These are phyloP conservation scores for Ips typographus DNA, from an alignment of 1,140 invertebrate species.

Conservation along the genomic window DNA sequence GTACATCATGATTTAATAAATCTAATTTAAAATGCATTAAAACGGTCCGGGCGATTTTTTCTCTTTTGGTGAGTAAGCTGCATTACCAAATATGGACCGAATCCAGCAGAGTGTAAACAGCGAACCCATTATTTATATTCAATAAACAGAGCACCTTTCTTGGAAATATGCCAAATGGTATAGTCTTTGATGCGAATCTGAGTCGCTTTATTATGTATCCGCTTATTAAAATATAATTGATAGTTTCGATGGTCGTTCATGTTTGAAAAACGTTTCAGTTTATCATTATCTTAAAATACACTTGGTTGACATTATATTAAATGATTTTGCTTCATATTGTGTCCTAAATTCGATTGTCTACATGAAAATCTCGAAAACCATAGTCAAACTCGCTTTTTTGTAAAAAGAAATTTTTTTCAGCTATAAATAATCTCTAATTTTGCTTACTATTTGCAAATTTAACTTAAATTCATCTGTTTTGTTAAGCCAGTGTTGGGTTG, in stretches of 20 bases:
- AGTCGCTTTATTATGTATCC: not conserved
- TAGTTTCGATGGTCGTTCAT: not conserved
- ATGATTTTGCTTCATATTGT: too few relatives aligned
- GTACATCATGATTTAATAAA: constrained; percentile 34
- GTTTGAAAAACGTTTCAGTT: too few relatives aligned
- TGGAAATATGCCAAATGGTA: not conserved
- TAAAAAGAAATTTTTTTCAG: too few relatives aligned
- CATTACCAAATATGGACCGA: constrained; percentile 27
- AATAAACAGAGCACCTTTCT: constrained; percentile 16
- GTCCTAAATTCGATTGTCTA: too few relatives aligned
- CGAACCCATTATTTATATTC: constrained; percentile 28
- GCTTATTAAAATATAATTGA: constrained; percentile 6
- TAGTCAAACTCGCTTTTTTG: too few relatives aligned
- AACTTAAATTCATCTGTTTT: too few relatives aligned
- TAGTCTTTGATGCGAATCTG: constrained; percentile 1
- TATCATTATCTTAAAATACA: too few relatives aligned
- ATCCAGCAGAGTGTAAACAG: constrained; percentile 30
- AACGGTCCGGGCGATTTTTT: constrained; percentile 25
- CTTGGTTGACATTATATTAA: too few relatives aligned
- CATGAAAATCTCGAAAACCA: too few relatives aligned
- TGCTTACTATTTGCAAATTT: too few relatives aligned
- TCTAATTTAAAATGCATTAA: constrained; percentile 37
- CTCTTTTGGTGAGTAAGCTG: constrained; percentile 27
- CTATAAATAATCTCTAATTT: too few relatives aligned
- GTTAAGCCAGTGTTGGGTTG: too few relatives aligned